Conservation (phyloP, 2,797 vertebrate genomes). For the Lates japonicus region DNA sequence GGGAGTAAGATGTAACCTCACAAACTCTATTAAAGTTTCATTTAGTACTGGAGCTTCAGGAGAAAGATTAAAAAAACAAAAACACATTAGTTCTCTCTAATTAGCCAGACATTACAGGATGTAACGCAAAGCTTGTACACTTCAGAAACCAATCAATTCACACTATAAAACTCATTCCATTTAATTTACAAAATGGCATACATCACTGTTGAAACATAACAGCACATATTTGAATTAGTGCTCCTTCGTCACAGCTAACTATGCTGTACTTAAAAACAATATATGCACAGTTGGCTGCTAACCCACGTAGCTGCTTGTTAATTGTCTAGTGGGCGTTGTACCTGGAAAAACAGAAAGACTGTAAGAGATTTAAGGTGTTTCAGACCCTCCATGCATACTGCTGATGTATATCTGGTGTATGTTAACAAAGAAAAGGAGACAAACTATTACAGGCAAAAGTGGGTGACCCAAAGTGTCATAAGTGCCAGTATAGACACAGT, state of each 20-base stretch:
- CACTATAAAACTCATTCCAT: slow-evolving; percentile 40
- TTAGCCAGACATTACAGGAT: slow-evolving; percentile 46
- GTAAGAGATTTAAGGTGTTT: slow-evolving; percentile 5
- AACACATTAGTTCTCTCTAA: slow-evolving; percentile 59
- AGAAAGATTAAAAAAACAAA: slow-evolving; percentile 26
- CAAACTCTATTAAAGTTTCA: slow-evolving; percentile 25
- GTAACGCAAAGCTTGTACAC: slow-evolving; percentile 45
- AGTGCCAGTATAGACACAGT: too few relatives aligned
- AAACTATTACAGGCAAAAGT: background rate
- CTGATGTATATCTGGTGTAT: slow-evolving; percentile 10
- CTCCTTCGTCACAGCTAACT: slow-evolving; percentile 64
- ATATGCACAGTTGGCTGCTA: slow-evolving; percentile 28
- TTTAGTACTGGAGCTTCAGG: slow-evolving; percentile 34
- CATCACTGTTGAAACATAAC: slow-evolving; percentile 62
- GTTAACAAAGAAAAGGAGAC: background rate
- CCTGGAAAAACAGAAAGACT: slow-evolving; percentile 21
- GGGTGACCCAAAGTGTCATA: background rate
- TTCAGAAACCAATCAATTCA: slow-evolving; percentile 43
- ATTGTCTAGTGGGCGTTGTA: slow-evolving; percentile 41
- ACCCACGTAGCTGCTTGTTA: slow-evolving; percentile 57
- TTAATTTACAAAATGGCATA: slow-evolving; percentile 49
- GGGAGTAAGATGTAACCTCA: slow-evolving; percentile 11
- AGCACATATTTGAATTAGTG: slow-evolving; percentile 67
- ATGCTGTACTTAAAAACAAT: slow-evolving; percentile 50
- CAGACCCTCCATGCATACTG: background rate